Evolutionary conservation across 1,140 invertebrate genomes (phyloP), one percentile per base, ranked within the genome.

Genomic region (Zaprionus capensis): DNA sequence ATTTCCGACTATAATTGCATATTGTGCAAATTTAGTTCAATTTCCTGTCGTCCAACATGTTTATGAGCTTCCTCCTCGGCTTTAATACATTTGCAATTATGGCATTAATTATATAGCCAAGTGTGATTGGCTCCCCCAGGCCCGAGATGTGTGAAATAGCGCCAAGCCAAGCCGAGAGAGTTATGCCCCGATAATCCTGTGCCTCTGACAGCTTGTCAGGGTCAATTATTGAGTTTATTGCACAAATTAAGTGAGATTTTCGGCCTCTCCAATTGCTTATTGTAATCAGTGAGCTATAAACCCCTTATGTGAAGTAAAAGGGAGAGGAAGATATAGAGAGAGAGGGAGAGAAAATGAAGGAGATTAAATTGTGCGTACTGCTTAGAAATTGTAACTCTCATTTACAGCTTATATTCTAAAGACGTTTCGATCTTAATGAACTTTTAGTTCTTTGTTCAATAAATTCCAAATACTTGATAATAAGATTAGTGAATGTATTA

Each of bases 1-100:
- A 81, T 88, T 88, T 88, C 81, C 85, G 79, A 74, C 77, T 78
- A 76, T 85, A 90, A 90, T 90, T 76, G 73, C 68, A 53, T 85
- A 82, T 75, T 82, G 76, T 82, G 71, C 55, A 71, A 71, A 82
- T 82, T 82, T 75, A 68, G 63, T 79, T 71, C 79, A 80, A 77
- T 85, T 85, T 84, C 85, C 84, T 80, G 65, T 24, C 17, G 28
- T 31, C 53, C 49, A 20, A 56, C 34, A 63, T 26, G 55, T 69
- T 63, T 63, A 70, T 81, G 72, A 82, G 72, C 90, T 73, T 84
- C 90, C 79, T 70, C 31, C 31, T 68, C 44, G 41, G 67, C 57
- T 61, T 78, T 59, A 69, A 73, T 63, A 61, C 59, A 77, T 78
- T 44, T 66, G 41, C 81, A 83, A 87, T 88, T 84, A 83, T 49